A percentile compares a stretch with the other conserved stretches of the same genome.
These are phyloP conservation scores for Actenoides hombroni DNA, from an alignment of 2,113 vertebrate genomes.

Conservation along the genomic window DNA sequence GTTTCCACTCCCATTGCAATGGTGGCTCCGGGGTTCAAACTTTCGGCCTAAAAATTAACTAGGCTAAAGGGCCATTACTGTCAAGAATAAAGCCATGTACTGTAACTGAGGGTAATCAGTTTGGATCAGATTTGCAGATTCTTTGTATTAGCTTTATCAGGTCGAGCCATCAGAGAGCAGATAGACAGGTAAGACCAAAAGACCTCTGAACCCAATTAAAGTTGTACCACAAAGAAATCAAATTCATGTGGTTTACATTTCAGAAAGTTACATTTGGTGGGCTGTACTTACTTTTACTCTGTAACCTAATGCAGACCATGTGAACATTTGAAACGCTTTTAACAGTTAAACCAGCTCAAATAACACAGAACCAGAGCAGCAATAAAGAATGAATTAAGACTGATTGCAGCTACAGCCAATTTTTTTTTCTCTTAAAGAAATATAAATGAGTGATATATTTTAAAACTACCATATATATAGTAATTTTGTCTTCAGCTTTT, in stretches of 20 bases:
- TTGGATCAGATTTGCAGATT: conserved; percentile 54
- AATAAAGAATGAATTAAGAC: conserved; percentile 87
- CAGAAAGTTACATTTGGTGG: conserved; percentile 83
- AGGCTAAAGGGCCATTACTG: background rate
- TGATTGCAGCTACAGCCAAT: conserved; percentile 79
- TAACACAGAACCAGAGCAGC: conserved; percentile 83
- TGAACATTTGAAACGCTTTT: conserved; percentile 85
- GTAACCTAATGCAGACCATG: conserved; percentile 85
- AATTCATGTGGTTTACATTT: conserved; percentile 86
- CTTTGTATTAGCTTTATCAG: conserved; percentile 79
- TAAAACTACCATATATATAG: background rate
- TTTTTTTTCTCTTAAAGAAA: conserved; percentile 70
- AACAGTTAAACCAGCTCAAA: conserved; percentile 84
- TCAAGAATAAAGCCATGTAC: conserved; percentile 32
- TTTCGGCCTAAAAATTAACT: background rate
- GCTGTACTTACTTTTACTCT: conserved; percentile 83
- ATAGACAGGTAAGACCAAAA: conserved; percentile 81
- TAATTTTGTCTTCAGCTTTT: conserved; percentile 55
- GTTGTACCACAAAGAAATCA: conserved; percentile 83
- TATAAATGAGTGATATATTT: conserved; percentile 45
- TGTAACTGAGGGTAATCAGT: conserved; percentile 48
- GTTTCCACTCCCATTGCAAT: background rate
- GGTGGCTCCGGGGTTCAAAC: background rate
- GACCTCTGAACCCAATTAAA: conserved; percentile 84
- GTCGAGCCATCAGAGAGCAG: conserved; percentile 72